Conservation (phyloP, 2,113 vertebrate genomes). For the Cichladusa arquata region DNA sequence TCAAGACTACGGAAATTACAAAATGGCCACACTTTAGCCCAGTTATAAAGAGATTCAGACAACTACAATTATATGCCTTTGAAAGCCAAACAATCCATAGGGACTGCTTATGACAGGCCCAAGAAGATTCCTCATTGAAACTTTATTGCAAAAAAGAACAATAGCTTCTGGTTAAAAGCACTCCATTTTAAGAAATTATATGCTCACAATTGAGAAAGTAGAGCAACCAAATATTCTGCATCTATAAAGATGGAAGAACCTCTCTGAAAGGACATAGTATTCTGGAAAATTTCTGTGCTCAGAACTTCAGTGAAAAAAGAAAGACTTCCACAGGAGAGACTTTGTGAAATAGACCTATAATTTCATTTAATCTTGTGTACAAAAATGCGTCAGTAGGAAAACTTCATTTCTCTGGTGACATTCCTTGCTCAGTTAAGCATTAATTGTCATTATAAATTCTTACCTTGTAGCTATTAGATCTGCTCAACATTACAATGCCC, state of each 20-base stretch:
- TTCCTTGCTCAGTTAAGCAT: not conserved
- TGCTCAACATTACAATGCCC: not conserved
- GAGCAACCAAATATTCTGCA: not conserved
- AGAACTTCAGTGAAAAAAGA: not conserved
- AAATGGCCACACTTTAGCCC: not conserved
- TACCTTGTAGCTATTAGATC: not conserved
- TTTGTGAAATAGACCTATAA: not conserved
- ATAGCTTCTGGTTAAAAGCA: not conserved
- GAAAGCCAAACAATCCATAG: not conserved
- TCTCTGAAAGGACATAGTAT: not conserved
- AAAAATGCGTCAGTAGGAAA: not conserved
- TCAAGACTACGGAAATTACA: not conserved
- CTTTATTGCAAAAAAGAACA: not conserved
- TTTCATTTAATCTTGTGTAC: slow-evolving; percentile 1
- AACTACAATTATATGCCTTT: not conserved
- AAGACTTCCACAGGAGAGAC: not conserved
- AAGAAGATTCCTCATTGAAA: not conserved
- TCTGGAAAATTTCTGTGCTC: not conserved
- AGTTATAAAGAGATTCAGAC: not conserved
- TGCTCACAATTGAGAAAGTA: not conserved
- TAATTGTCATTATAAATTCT: slow-evolving; percentile 15
- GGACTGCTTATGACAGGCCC: fast-evolving
- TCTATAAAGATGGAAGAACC: not conserved
- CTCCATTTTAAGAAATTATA: not conserved
- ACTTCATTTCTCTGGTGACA: not conserved